These are phyloP conservation scores for Clunio marinus DNA, from an alignment of 2,888 invertebrate genomes.

Conservation along the genomic window DNA sequence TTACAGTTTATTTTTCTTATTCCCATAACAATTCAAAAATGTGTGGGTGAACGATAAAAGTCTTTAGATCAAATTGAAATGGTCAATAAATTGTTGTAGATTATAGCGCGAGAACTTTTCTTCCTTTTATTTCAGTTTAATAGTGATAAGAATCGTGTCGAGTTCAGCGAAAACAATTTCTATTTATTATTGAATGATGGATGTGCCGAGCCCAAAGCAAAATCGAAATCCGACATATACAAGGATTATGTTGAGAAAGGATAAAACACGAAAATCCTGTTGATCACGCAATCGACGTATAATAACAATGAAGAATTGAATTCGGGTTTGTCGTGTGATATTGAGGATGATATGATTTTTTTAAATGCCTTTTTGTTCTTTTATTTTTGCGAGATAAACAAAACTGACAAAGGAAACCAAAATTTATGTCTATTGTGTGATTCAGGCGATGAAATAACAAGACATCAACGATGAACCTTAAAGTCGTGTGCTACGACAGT, in stretches of 20 bases:
- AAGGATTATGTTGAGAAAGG: constrained; percentile 1
- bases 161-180: background rate
- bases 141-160: background rate
- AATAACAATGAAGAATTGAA: background rate
- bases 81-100: too few species aligned
- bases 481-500: background rate
- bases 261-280: background rate
- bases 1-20: too few species aligned
- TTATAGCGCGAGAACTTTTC: too few species aligned
- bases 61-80: too few species aligned
- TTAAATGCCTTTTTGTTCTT: background rate
- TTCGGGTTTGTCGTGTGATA: background rate
- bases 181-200: background rate
- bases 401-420: background rate
- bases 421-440: background rate
- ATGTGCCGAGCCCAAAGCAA: background rate
- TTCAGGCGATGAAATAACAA: background rate
- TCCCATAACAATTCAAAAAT: too few species aligned
- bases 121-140: too few species aligned
- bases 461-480: background rate
- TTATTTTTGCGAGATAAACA: background rate
- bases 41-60: too few species aligned
- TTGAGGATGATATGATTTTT: too few species aligned
- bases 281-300: constrained; percentile 1
- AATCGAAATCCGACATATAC: background rate